Base-by-base conservation (phyloP, 2,113 vertebrate genomes). In the Phasianus colchicus region DNA sequence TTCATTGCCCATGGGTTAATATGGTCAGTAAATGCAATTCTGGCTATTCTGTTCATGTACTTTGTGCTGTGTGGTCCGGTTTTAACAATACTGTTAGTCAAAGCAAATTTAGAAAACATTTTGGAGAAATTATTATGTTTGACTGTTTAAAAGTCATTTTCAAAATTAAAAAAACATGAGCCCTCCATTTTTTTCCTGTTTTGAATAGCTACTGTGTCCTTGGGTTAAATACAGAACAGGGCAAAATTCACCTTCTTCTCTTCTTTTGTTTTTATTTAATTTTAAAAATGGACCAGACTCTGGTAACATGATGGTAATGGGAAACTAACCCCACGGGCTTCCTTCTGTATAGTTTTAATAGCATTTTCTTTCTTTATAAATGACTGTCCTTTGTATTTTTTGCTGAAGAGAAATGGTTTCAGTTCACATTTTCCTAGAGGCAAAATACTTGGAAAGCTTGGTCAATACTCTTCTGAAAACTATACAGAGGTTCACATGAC, bases 301-400 rank as follows among this genome's bases (percentile, higher is more conserved):
- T 73, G 20, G 32, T 40, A 64, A 47, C 20, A 24, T 29, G 30
- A 9, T 42, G 13, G 20, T 77, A 82, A 43, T 10, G 12, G 65
- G 21, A 83, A 45, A 48, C n/a, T n/a, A 79, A 65, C 9, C 25
- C 55, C 30, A 70, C 22, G 58, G 25, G 43, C 43, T 69, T 65
- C n/a, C 58, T 22, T 36, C 18, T 43, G 5, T 19, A 16, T n/a
- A 25, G 3, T 20, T 92, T 58, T 64, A 69, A 74, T 43, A 78
- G 43, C 30, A 64, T 92, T 89, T 82, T 40, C 32, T 78, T 75
- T 34, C 57, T 61, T 73, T 83, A 78, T 8, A 54, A 86, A 70
- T 58, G 19, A n/a, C 30, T 36, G 25, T 0, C 7, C 57, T 58
- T 43, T 0, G 0, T 58, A 47, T 10, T 7, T 72, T 85, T 36